Evolutionary conservation across 1,140 invertebrate genomes (phyloP), one percentile per base, ranked within the genome.

Genomic region (Conus ventricosus): DNA sequence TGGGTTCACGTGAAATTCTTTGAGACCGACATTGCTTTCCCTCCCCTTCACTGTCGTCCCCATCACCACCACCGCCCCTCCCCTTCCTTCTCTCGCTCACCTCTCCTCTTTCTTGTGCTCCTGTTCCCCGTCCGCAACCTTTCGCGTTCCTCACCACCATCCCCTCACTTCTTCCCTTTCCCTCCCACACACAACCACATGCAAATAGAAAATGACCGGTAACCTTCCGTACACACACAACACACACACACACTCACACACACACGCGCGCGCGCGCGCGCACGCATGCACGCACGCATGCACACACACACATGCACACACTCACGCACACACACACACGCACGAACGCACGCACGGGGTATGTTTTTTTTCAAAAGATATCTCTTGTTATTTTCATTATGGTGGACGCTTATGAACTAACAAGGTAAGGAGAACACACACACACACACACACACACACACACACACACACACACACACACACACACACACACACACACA

Each of bases 401-500:
- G 39, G 39, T 39, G 39, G 39, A 39, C 39, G 39, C 39, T 39
- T 39, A 3, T 39, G 3, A 39, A 39, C 39, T 39, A 8, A 81
- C 39, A 81, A 8, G 11, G 8, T 10, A 20, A 10, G 27, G 78
- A 7, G 39, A 7, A 51, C 78, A 81, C 78, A 81, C 78, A 81
- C 78, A 81, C 51, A 81, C 78, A 81, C 78, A 81, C 78, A 81
- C 27, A 81, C 78, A 81, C 78, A 81, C 27, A 81, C 78, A 81
- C 78, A 39, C 27, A 53, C 78, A 81, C 71, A 75, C 71, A 75
- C 71, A 75, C 78, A 81, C 78, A 81, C 27, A 81, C 15, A 53
- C 13, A 81, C 39, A 53, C 15, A 81, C 15, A 51, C 78, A 81
- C 78, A 81, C 78, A 81, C 78, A 81, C 51, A 81, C 78, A 81